These are phyloP conservation scores for Gymnobelideus leadbeateri DNA, from an alignment of 2,113 vertebrate species.

Conservation along the genomic window DNA sequence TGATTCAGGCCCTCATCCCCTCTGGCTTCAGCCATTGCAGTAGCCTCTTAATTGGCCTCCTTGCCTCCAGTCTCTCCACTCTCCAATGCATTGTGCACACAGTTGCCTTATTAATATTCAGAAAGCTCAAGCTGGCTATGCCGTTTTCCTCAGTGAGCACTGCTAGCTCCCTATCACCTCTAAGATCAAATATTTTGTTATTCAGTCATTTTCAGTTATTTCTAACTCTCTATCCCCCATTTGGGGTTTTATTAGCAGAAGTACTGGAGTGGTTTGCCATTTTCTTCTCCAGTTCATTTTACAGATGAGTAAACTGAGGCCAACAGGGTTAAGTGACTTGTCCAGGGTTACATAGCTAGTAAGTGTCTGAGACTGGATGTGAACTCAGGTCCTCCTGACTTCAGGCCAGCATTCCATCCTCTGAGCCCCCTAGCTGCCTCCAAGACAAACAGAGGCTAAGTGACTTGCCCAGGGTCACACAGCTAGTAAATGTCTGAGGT, in stretches of 20 bases:
- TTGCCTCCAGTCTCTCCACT: neutral
- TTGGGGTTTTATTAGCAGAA: neutral
- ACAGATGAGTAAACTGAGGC: neutral
- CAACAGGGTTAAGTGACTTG: neutral
- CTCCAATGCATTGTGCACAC: too few species aligned
- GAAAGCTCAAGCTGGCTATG: neutral
- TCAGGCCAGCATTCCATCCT: neutral
- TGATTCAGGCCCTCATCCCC: neutral
- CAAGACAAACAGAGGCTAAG: neutral
- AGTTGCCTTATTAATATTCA: neutral
- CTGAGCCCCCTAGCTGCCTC: too few species aligned
- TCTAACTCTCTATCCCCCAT: neutral
- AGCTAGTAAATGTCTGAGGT: neutral
- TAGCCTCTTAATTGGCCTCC: neutral
- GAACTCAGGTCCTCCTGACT: neutral
- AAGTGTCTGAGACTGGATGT: neutral
- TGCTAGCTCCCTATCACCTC: neutral
- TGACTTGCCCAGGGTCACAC: neutral
- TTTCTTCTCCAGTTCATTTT: neutral
- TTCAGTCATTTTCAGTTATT: too few species aligned
- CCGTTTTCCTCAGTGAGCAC: neutral
- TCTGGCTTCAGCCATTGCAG: neutral
- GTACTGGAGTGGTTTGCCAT: neutral
- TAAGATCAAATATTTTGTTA: neutral
- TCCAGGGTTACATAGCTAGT: slow-evolving; percentile 4